Percentiles rank a stretch among this genome's conserved stretches.
phyloP scores from a whole-genome alignment of 2,888 invertebrate species.

The Dastarcus helophoroides region DNA sequence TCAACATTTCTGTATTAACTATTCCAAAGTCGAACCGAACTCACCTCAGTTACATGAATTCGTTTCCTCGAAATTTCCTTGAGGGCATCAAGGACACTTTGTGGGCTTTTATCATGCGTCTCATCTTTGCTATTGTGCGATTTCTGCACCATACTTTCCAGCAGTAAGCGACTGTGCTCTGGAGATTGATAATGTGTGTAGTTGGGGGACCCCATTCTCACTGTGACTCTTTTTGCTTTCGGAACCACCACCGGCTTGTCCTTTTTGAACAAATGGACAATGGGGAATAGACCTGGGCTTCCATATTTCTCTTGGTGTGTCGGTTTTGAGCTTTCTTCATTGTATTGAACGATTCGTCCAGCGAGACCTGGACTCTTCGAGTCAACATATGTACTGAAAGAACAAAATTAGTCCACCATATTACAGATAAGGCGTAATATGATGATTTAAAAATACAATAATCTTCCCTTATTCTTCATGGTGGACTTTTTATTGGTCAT shows the following conservation, averaged over 20 bases:
- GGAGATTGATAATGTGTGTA: constrained; percentile 16
- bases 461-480: no score
- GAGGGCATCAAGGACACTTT: constrained; percentile 43
- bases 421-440: no score
- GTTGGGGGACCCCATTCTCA: constrained; percentile 28
- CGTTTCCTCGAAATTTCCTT: constrained; percentile 47
- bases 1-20: constrained; percentile 1
- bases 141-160: constrained; percentile 20
- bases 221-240: constrained; percentile 26
- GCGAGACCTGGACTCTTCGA: constrained; percentile 42
- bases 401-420: constrained; percentile 3
- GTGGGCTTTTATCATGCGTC: constrained; percentile 31
- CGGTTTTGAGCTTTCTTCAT: constrained; percentile 28
- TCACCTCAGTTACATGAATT: constrained; percentile 38
- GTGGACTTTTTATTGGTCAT: no score
- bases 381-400: constrained; percentile 36
- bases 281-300: constrained; percentile 39
- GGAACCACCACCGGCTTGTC: constrained; percentile 30
- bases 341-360: constrained; percentile 41
- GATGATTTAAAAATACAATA: no score
- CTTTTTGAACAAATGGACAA: constrained; percentile 39
- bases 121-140: constrained; percentile 7
- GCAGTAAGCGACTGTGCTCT: constrained; percentile 21
- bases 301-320: constrained; percentile 35
- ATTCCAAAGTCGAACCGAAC: constrained; percentile 6